Evolutionary conservation across 64 coral and sea anemone genomes (phyloP).

Genomic region (Acropora yongei): DNA sequence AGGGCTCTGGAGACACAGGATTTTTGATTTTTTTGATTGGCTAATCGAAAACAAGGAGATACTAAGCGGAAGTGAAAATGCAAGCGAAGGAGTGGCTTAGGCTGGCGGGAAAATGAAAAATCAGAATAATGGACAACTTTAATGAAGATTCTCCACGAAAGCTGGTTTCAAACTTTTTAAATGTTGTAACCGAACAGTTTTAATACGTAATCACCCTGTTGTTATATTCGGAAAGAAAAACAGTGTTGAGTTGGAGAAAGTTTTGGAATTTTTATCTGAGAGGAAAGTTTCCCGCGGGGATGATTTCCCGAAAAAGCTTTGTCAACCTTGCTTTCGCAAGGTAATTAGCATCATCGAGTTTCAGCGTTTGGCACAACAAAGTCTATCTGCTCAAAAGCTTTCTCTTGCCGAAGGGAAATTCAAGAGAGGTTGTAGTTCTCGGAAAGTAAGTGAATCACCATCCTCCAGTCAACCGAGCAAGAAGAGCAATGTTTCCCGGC

Average conservation of each 20-base stretch:
- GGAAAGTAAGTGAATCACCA: not conserved
- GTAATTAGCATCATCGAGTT: not conserved
- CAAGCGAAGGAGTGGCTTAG: not conserved
- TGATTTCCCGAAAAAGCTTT: not conserved
- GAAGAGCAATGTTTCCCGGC: not conserved
- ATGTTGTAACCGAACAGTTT: slow-evolving; percentile 5
- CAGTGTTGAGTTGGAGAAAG: not conserved
- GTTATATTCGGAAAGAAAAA: not conserved
- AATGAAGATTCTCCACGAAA: not conserved
- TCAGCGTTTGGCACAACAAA: not conserved
- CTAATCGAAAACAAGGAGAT: not conserved
- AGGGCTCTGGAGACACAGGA: too few relatives aligned
- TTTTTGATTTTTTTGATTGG: too few relatives aligned
- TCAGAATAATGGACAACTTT: too few relatives aligned
- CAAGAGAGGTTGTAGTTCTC: not conserved
- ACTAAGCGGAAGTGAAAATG: not conserved
- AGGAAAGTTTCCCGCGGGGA: not conserved
- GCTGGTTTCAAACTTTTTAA: not conserved
- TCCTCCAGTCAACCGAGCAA: not conserved
- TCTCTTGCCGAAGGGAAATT: not conserved
- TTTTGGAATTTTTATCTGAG: not conserved
- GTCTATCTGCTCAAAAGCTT: not conserved
- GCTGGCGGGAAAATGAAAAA: not conserved
- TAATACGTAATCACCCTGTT: not conserved
- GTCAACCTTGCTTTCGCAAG: slow-evolving; percentile 14